These are phyloP conservation scores for Halichoerus grypus DNA, from an alignment of 2,113 vertebrate genomes.

Conservation along the genomic window DNA sequence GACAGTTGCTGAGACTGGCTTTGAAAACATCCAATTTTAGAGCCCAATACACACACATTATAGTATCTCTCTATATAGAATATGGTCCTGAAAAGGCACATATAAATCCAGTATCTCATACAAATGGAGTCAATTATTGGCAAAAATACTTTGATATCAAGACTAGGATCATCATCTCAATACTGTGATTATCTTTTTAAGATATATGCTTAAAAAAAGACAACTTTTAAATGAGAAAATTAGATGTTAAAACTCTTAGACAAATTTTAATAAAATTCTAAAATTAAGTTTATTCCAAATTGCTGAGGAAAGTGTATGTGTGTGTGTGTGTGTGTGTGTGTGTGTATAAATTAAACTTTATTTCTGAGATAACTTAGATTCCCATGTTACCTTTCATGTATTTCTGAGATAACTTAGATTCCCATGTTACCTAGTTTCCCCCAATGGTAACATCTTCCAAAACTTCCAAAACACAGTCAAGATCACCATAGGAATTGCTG, in stretches of 20 bases:
- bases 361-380: background rate
- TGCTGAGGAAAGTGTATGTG: background rate
- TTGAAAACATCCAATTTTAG: background rate
- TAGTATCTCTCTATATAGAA: background rate
- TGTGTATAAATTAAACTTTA: background rate
- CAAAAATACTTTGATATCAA: constrained; percentile 22
- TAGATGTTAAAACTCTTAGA: background rate
- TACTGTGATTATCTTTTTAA: background rate
- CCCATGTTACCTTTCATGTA: background rate
- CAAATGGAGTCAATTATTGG: background rate
- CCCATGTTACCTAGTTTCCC: background rate
- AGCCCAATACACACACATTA: background rate
- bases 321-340: no score
- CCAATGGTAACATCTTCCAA: background rate
- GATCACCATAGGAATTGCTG: background rate
- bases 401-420: background rate
- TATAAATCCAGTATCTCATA: background rate
- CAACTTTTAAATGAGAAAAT: constrained; percentile 4
- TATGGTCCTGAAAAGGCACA: background rate
- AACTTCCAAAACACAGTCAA: background rate
- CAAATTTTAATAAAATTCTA: background rate
- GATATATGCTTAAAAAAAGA: background rate
- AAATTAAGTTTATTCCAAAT: background rate
- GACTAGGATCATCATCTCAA: background rate
- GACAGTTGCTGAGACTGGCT: background rate